These are phyloP conservation scores for Acleris cristana DNA, from an alignment of 2,888 invertebrate species.

Conservation along the genomic window DNA sequence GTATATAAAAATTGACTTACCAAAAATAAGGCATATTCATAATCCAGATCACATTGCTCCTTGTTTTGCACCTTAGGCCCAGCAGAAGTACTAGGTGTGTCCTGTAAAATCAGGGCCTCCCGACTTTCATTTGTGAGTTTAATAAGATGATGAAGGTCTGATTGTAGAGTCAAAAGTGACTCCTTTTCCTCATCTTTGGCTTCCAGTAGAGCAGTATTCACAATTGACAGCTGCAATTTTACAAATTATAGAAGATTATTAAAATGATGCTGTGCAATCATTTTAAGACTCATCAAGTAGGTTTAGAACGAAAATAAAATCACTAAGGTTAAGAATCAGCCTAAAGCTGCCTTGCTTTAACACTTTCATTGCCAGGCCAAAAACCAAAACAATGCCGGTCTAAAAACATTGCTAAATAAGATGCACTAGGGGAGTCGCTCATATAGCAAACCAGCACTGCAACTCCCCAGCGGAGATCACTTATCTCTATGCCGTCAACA, in stretches of 20 bases:
- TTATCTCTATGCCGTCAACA: no score
- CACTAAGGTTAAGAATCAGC: no score
- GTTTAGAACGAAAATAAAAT: no score
- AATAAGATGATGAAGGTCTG: slow-evolving; percentile 87
- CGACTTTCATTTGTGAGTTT: slow-evolving; percentile 86
- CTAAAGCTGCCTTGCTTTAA: no score
- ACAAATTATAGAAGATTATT: neutral
- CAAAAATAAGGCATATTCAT: slow-evolving; percentile 88
- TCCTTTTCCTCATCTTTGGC: slow-evolving; percentile 77
- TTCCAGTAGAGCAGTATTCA: slow-evolving; percentile 82
- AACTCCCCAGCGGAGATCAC: no score
- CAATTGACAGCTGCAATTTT: slow-evolving; percentile 83
- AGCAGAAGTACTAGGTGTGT: slow-evolving; percentile 37
- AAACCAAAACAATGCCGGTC: no score
- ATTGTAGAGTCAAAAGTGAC: slow-evolving; percentile 84
- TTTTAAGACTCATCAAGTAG: no score
- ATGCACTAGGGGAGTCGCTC: no score
- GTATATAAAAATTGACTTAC: slow-evolving; percentile 56
- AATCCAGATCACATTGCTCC: slow-evolving; percentile 60
- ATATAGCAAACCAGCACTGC: no score
- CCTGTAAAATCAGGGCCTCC: slow-evolving; percentile 53
- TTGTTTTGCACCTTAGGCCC: slow-evolving; percentile 41
- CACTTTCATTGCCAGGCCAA: no score
- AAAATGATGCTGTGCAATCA: no score
- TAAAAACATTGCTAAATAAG: no score